Evolutionary conservation across 2,888 invertebrate genomes (phyloP).

Genomic region (Orthonevra nobilis): DNA sequence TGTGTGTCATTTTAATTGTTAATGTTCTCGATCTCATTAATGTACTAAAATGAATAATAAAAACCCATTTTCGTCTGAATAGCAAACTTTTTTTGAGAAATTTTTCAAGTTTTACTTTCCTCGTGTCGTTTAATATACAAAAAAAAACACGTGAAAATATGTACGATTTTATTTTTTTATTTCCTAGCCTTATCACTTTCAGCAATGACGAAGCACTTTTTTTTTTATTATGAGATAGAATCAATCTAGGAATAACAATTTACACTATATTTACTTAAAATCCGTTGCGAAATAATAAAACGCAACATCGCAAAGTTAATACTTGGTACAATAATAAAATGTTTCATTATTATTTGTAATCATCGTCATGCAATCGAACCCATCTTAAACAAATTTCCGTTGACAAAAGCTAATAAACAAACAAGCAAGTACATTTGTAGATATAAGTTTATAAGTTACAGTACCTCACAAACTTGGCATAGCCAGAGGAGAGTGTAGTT

Average conservation of each 20-base stretch:
- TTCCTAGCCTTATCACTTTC: constrained; percentile 3
- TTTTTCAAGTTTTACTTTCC: too few relatives aligned
- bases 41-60: too few relatives aligned
- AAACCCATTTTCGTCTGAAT: too few relatives aligned
- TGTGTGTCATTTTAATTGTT: too few relatives aligned
- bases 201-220: background rate
- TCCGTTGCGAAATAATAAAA: too few relatives aligned
- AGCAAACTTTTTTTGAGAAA: too few relatives aligned
- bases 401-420: background rate
- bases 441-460: background rate
- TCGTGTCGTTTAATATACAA: too few relatives aligned
- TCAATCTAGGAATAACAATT: constrained; percentile 6
- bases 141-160: constrained; percentile 22
- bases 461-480: constrained; percentile 2
- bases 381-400: constrained; percentile 26
- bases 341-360: constrained; percentile 49
- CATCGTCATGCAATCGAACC: constrained; percentile 53
- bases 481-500: constrained; percentile 41
- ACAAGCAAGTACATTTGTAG: background rate
- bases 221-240: constrained; percentile 1
- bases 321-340: too few relatives aligned
- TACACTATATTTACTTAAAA: constrained; percentile 7
- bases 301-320: too few relatives aligned
- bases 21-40: too few relatives aligned
- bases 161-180: constrained; percentile 17